Base-by-base conservation (phyloP, 2,797 vertebrate species). In the Gymnodraco acuticeps region DNA sequence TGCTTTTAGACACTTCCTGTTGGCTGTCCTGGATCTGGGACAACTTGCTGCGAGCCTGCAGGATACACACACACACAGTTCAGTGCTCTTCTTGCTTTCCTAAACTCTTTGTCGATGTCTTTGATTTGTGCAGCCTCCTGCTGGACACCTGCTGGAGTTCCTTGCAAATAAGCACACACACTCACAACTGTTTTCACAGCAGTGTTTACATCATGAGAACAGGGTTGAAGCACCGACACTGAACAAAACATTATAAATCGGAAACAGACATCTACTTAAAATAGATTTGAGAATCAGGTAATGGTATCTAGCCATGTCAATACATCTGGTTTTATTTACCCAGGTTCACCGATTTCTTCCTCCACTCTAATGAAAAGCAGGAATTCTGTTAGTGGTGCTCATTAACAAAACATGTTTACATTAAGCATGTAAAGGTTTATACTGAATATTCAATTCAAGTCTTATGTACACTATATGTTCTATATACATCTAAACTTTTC, bases 21-120 rank as follows among this genome's bases (percentile, higher is more conserved):
- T 96, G 97, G 83, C 93, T 97, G 82, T 98, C 97, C 3, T 98
- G 97, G 75, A 99, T 96, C 76, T 97, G 97, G 3, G 96, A 97
- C 38, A 99, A 93, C 72, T 97, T 93, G 58, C 91, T 92, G 20
- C 93, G 93, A 65, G 93, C 92, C 93, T 94, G 70, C 4, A 73
- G 31, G 65, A 58, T 0, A 72, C 23, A 69, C 4, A 64, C 23
- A 27, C 23, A 27, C 23, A 27, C 3, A 27, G 6, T 45, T 71
- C 15, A 68, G 17, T 10, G 9, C 10, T 41, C 10, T 47, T 51
- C 17, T 41, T 50, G 9, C 14, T 69, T 23, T 38, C 15, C 4
- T 53, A 19, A 27, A 5, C n/a, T 59, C 14, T 7, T 14, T 1
- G 1, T 51, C 19, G 9, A 59, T 50, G 27, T 56, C 16, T 55